phyloP scores from a whole-genome alignment of 2,797 vertebrate genomes.

The Gambusia yucatana region DNA sequence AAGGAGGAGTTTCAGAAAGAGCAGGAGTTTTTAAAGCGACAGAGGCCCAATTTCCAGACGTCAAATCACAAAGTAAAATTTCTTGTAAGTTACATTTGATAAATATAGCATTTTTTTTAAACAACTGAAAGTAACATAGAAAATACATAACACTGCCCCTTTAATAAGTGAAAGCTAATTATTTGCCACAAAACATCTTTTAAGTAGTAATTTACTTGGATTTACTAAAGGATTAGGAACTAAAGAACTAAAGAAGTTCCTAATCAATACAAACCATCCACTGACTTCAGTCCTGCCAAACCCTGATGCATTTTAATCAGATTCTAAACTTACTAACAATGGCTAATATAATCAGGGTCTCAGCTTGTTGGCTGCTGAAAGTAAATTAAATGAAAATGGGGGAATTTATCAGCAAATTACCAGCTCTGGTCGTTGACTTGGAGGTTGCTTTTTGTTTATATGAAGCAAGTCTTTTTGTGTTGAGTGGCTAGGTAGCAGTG shows the following conservation, averaged over 20 bases:
- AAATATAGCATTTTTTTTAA: too few species aligned
- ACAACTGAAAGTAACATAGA: too few species aligned
- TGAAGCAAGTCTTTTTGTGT: neutral
- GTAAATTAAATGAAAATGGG: constrained; percentile 13
- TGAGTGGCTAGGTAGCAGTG: constrained; percentile 2
- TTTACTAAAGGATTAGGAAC: neutral
- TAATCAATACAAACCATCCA: constrained; percentile 8
- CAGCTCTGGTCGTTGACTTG: neutral
- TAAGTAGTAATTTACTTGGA: neutral
- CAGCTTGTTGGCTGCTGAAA: neutral
- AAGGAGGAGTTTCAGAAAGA: too few species aligned
- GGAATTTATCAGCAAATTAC: neutral
- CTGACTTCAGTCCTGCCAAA: neutral
- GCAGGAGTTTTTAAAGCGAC: too few species aligned
- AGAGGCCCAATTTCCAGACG: too few species aligned
- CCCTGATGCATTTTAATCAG: constrained; percentile 2
- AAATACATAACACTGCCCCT: too few species aligned
- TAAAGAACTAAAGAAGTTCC: neutral
- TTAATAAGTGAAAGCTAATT: neutral
- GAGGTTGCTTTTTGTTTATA: neutral
- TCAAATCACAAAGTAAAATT: too few species aligned
- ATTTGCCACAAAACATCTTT: neutral
- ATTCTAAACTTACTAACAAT: neutral
- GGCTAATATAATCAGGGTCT: neutral
- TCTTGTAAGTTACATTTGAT: too few species aligned